Conservation (phyloP, 2,888 invertebrate genomes). For the Calameuta idolon region DNA sequence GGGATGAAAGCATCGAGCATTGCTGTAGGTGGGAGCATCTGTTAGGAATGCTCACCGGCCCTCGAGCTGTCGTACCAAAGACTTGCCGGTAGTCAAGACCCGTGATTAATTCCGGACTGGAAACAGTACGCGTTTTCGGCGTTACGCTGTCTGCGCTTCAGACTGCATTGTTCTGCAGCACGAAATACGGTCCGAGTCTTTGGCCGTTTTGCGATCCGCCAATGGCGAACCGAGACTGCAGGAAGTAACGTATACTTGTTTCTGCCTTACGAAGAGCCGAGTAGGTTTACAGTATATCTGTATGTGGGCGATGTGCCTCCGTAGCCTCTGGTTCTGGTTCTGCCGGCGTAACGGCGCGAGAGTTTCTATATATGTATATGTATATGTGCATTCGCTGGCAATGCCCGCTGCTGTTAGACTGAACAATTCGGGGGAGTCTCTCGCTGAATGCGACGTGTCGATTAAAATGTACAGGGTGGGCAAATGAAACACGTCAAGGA, state of each 20-base stretch:
- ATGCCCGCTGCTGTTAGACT: background rate
- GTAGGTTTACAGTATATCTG: background rate
- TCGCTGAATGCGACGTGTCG: background rate
- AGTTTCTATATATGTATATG: background rate
- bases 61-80: background rate
- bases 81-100: background rate
- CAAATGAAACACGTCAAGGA: background rate
- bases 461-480: background rate
- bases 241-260: background rate
- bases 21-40: background rate
- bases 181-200: conserved; percentile 28
- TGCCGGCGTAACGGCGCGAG: background rate
- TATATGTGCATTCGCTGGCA: background rate
- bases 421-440: background rate
- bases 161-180: conserved; percentile 43
- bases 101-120: conserved; percentile 1
- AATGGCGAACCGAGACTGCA: background rate
- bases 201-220: background rate
- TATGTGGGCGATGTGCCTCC: background rate
- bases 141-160: conserved; percentile 47
- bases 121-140: conserved; percentile 37
- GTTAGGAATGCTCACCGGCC: background rate
- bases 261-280: background rate
- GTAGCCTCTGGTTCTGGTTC: background rate
- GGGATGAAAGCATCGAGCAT: background rate